Conservation (phyloP, 2,113 vertebrate genomes). For the Lamprologus callipterus region DNA sequence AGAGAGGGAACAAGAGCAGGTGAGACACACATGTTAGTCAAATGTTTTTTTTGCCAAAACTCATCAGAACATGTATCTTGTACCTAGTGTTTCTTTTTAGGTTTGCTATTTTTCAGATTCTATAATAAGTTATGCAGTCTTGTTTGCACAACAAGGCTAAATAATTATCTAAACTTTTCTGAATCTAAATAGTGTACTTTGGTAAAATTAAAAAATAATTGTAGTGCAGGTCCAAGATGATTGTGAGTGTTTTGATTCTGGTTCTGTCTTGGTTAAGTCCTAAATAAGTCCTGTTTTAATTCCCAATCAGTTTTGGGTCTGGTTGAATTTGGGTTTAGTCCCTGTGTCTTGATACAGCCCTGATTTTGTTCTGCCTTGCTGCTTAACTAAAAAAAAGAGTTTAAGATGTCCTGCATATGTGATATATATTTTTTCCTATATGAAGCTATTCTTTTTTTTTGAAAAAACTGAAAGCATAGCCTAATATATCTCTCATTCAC, state of each 20-base stretch:
- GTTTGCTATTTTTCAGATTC: neutral
- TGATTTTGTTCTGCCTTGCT: neutral
- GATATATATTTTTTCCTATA: neutral
- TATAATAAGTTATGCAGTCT: neutral
- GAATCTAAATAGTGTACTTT: neutral
- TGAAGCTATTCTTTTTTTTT: neutral
- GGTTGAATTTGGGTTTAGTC: neutral
- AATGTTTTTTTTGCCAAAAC: neutral
- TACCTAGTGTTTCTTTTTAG: neutral
- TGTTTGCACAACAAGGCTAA: neutral
- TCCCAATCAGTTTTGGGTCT: accelerated
- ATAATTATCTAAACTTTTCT: neutral
- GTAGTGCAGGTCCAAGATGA: neutral
- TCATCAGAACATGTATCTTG: neutral
- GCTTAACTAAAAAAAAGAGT: neutral
- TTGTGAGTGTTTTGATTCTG: neutral
- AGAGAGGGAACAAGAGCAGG: neutral
- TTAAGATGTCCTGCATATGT: neutral
- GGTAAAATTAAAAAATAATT: neutral
- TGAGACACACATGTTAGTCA: neutral
- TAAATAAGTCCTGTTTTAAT: neutral
- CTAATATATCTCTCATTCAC: neutral
- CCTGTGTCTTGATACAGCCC: neutral
- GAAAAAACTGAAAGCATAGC: neutral
- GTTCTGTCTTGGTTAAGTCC: neutral